Conservation (phyloP, 2,888 invertebrate species). For the Aphodius sticticus region DNA sequence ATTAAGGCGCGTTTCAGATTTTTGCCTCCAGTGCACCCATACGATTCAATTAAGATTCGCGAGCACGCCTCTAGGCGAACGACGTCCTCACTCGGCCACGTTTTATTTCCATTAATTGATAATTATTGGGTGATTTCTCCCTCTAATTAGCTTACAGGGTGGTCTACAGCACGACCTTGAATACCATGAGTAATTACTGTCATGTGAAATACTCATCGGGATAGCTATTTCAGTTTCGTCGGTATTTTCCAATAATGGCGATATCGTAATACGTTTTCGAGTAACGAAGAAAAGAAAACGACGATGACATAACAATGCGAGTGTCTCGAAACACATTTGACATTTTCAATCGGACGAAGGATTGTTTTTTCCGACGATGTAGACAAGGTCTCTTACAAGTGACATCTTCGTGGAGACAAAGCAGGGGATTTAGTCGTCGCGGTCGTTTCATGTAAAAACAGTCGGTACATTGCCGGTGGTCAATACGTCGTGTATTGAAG, state of each 20-base stretch:
- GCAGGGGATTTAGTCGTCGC: neutral
- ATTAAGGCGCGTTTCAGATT: slow-evolving; percentile 43
- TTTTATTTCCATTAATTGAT: slow-evolving; percentile 57
- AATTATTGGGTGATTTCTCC: slow-evolving; percentile 55
- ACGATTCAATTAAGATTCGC: slow-evolving; percentile 51
- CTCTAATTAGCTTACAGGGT: slow-evolving; percentile 58
- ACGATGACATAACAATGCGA: neutral
- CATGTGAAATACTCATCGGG: neutral
- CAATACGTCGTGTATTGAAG: slow-evolving; percentile 4
- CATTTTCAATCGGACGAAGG: neutral
- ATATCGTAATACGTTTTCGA: too few relatives aligned
- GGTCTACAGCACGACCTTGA: slow-evolving; percentile 45
- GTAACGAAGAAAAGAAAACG: neutral
- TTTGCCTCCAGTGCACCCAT: slow-evolving; percentile 41
- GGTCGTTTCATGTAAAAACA: neutral
- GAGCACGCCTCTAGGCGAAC: slow-evolving; percentile 34
- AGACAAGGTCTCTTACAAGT: neutral
- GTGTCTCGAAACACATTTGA: neutral
- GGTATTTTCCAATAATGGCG: neutral
- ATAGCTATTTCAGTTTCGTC: neutral
- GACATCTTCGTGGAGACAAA: neutral
- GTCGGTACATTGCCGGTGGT: neutral
- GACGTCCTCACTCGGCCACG: slow-evolving; percentile 38
- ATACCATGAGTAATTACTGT: slow-evolving; percentile 19
- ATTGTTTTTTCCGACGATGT: neutral